These are phyloP conservation scores for Lepidurus apus DNA, from an alignment of 1,140 invertebrate species.

Conservation along the genomic window DNA sequence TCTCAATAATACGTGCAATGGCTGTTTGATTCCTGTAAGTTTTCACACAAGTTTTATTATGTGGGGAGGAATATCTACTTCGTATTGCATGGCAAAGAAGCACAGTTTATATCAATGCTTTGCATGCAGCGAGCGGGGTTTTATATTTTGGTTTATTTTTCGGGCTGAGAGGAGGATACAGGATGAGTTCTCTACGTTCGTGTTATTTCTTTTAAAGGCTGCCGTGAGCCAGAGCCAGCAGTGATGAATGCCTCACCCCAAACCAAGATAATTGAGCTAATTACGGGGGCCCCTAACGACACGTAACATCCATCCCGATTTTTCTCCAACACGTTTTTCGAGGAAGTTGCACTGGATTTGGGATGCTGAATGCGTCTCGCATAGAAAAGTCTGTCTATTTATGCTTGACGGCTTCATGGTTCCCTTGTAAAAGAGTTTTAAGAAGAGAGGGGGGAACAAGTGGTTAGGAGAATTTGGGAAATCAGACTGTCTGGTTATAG, in stretches of 20 bases:
- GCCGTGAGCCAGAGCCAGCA: background rate
- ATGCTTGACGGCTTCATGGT: background rate
- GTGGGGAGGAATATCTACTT: background rate
- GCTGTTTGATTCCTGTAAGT: background rate
- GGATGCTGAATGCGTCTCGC: background rate
- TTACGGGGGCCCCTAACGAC: conserved; percentile 2
- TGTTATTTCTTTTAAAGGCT: background rate
- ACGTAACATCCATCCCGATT: conserved; percentile 14
- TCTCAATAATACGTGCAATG: background rate
- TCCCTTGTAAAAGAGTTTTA: background rate
- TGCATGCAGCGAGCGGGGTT: background rate
- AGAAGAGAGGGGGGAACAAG: background rate
- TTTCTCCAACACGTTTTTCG: background rate
- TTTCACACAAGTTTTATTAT: background rate
- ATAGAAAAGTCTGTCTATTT: background rate
- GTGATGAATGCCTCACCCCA: conserved; percentile 14
- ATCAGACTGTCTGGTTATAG: conserved; percentile 6
- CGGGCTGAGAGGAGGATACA: background rate
- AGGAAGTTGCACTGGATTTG: background rate
- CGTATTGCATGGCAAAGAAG: background rate
- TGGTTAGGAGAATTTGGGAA: background rate
- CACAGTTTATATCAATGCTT: background rate
- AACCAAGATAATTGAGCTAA: conserved; percentile 20
- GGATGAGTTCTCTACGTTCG: background rate
- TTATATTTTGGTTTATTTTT: background rate